Conservation (phyloP, 2,888 invertebrate genomes). For the Metalampra italica region DNA sequence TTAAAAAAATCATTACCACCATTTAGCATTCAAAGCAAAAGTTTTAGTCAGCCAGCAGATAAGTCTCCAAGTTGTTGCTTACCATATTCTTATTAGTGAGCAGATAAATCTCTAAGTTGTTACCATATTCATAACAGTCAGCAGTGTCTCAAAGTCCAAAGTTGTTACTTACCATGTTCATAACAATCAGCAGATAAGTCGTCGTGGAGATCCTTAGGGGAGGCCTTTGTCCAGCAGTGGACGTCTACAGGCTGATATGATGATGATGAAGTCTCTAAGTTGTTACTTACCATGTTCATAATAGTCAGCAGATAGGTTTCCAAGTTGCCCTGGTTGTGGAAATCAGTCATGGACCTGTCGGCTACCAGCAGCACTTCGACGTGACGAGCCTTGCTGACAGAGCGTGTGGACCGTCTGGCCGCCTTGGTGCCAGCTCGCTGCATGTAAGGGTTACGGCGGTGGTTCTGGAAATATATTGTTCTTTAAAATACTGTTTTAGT, state of each 20-base stretch:
- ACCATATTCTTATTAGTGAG: constrained; percentile 96
- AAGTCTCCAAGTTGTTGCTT: constrained; percentile 36
- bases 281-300: constrained; percentile 89
- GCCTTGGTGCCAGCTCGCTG: constrained; percentile 31
- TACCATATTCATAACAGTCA: too few species aligned
- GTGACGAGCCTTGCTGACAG: constrained; percentile 86
- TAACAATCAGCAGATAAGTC: constrained; percentile 92
- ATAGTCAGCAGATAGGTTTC: constrained; percentile 93
- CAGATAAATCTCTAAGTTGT: constrained; percentile 90
- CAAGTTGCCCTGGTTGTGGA: constrained; percentile 90
- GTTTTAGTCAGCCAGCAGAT: too few species aligned
- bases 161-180: constrained; percentile 87
- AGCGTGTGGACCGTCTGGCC: constrained; percentile 65
- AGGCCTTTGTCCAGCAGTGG: too few species aligned
- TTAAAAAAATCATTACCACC: too few species aligned
- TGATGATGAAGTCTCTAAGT: too few species aligned
- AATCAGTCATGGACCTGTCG: constrained; percentile 91
- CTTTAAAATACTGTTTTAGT: background rate
- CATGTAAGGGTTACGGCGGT: constrained; percentile 40
- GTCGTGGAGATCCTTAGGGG: constrained; percentile 91
- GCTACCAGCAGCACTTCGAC: constrained; percentile 94
- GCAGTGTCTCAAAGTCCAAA: too few species aligned
- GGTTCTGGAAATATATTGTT: constrained; percentile 34
- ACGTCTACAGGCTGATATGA: too few species aligned
- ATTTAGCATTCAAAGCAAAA: too few species aligned